Evolutionary conservation across 2,888 invertebrate genomes (phyloP), one percentile per base, ranked within the genome.

Genomic region (Melanostoma scalare): DNA sequence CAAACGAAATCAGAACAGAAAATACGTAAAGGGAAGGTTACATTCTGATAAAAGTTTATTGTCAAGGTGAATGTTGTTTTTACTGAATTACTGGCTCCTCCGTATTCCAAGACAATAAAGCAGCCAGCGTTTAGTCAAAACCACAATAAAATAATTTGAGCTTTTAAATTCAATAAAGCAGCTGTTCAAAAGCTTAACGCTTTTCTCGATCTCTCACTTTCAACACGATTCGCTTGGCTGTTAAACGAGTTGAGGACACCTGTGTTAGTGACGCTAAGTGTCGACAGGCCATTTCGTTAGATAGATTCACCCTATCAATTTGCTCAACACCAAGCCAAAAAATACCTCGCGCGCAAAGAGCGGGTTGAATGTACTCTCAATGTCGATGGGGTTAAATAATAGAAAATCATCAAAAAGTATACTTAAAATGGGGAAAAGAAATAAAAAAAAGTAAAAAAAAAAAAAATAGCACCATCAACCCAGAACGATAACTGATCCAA

Each of bases 381-480:
- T 78, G 82, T 82, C 82, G 69, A 78, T 36, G 52, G 52, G 82
- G 82, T 82, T 78, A 77, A 77, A 56, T 78, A 68, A 68, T 82
- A 68, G 69, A 73, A 35, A 60, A 42, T 31, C 42, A 4, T 42
- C 42, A 20, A 10, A 20, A 20, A 60, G 44, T 31, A 60, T 40
- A 42, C 44, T 56, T 9, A 38, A 56, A 40, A 56, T 56, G 56
- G 56, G 38, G 9, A 56, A 56, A 56, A 56, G 36, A 56, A 40
- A 40, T 56, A 38, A 20, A 36, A 56, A 36, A 1, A 40, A 38
- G 30, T 30, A 38, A 30, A n/a, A 31, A n/a, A 20, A 38, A 30
- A n/a, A 31, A n/a, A 20, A 40, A 58, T 58, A 44, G 42, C 20
- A 20, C 20, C 20, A 20, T 20, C 20, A 20, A 20, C 20, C 20